Evolutionary conservation across 2,888 invertebrate species (phyloP).

Genomic region (Stenchaetothrips biformis): DNA sequence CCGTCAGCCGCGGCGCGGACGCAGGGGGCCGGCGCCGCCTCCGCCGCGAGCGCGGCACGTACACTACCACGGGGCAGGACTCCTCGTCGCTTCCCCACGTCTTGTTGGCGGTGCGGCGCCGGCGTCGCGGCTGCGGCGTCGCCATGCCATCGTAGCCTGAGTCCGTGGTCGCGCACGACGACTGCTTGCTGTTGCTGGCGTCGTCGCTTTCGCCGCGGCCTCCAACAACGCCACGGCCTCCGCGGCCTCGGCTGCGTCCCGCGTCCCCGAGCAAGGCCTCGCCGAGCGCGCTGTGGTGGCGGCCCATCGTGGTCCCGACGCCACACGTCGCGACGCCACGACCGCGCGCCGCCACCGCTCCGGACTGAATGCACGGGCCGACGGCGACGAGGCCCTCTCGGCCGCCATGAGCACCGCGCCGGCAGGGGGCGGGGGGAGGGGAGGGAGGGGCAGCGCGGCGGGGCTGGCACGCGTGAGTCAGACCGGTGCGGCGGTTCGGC

Average conservation of each 20-base stretch:
- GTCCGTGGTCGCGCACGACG: conserved; percentile 19
- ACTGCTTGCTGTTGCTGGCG: conserved; percentile 22
- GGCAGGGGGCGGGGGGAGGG: neutral
- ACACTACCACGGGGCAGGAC: conserved; percentile 8
- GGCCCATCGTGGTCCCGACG: conserved; percentile 36
- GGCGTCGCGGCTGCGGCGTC: conserved; percentile 45
- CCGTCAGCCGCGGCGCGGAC: neutral
- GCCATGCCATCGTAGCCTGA: conserved; percentile 40
- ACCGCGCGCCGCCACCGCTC: neutral
- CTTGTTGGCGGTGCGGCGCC: conserved; percentile 12
- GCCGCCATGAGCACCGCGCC: neutral
- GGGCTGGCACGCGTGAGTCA: conserved; percentile 1
- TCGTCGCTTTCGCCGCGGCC: neutral
- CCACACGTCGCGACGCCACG: conserved; percentile 32
- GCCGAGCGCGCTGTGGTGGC: conserved; percentile 39
- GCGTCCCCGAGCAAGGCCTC: conserved; percentile 34
- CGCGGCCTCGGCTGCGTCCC: neutral
- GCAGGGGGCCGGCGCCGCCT: neutral
- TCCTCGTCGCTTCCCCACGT: conserved; percentile 9
- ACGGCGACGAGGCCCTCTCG: neutral
- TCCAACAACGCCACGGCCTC: neutral
- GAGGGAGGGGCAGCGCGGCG: neutral
- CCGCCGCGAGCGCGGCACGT: neutral
- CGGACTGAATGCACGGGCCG: conserved; percentile 14
- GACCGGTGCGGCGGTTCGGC: conserved; percentile 37